Evolutionary conservation across 2,797 vertebrate genomes (phyloP).

Genomic region (Thunnus albacares): DNA sequence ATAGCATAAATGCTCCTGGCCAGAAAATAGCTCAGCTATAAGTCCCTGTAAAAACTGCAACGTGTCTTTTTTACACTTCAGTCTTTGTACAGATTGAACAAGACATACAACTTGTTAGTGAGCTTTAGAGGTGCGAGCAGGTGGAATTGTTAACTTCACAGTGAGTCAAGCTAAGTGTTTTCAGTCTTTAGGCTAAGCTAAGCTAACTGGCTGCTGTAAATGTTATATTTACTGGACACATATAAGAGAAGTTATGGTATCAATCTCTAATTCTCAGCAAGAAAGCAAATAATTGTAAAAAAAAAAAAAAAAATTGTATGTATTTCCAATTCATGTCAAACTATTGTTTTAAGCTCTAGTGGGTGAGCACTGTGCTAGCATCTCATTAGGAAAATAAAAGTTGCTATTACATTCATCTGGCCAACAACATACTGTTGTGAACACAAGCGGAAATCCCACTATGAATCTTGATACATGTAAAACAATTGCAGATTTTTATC

Average conservation of each 20-base stretch:
- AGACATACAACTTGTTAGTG: not conserved
- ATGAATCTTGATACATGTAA: not conserved
- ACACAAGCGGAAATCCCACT: not conserved
- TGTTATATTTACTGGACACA: not conserved
- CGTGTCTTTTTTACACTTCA: not conserved
- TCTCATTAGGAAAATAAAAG: constrained; percentile 25
- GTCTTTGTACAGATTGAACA: not conserved
- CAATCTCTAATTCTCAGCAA: not conserved
- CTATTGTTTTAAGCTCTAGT: not conserved
- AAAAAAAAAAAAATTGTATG: too few species aligned
- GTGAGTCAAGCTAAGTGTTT: not conserved
- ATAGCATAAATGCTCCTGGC: not conserved
- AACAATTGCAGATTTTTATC: not conserved
- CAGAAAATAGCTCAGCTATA: not conserved
- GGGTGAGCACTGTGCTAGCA: not conserved
- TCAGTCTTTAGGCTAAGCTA: not conserved
- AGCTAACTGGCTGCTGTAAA: not conserved
- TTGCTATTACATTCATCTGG: constrained; percentile 62
- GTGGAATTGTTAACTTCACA: not conserved
- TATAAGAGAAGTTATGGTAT: too few species aligned
- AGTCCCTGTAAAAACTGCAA: not conserved
- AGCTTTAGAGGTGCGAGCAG: not conserved
- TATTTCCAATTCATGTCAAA: not conserved
- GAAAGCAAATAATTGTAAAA: not conserved
- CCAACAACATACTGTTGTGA: constrained; percentile 26